These are phyloP conservation scores for Anneissia japonica DNA, from an alignment of 35 echinoderm and acorn worm genomes.

Conservation along the genomic window DNA sequence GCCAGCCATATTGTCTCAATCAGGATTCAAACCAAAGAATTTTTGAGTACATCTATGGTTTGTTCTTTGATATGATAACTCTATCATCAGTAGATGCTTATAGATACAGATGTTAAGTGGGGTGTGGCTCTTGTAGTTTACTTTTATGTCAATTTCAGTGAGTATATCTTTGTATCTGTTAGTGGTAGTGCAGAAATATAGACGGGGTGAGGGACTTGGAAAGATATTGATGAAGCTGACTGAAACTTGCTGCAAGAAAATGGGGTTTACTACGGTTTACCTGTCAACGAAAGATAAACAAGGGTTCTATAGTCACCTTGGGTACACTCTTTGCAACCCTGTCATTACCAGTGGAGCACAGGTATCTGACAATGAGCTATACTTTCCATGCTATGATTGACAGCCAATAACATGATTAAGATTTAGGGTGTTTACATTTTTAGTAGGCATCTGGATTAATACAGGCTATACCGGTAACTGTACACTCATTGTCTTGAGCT, in stretches of 20 bases:
- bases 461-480: no score
- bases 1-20: not conserved
- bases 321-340: conserved; percentile 68
- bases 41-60: no score
- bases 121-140: not conserved
- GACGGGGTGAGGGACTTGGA: conserved; percentile 81
- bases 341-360: conserved; percentile 80
- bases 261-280: conserved; percentile 53
- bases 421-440: no score
- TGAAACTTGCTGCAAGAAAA: conserved; percentile 32
- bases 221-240: conserved; percentile 69
- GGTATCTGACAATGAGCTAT: no score
- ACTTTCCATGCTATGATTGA: no score
- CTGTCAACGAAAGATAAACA: conserved; percentile 84
- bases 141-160: not conserved
- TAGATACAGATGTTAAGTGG: no score
- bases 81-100: no score
- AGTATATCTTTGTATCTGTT: not conserved
- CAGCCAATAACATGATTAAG: no score
- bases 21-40: not conserved
- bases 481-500: no score
- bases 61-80: no score
- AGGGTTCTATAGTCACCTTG: conserved; percentile 76
- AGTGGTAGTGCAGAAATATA: conserved; percentile 72
- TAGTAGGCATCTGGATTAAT: no score